phyloP scores from a whole-genome alignment of 2,113 vertebrate species.

The Arvicanthis niloticus region DNA sequence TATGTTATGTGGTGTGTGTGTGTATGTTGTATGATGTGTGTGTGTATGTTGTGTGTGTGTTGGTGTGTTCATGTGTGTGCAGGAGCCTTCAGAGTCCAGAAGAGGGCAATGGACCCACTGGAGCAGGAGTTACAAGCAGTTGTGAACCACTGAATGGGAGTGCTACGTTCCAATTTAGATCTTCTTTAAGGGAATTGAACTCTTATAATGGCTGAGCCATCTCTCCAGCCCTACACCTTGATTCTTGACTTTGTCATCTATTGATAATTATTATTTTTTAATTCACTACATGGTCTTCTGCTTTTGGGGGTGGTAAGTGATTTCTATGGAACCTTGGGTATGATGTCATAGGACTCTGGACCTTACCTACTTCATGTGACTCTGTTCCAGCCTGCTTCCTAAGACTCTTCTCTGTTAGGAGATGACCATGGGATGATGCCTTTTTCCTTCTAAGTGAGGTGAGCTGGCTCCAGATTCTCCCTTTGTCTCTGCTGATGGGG shows the following conservation, averaged over 20 bases:
- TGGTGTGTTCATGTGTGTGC: neutral
- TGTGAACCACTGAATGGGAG: neutral
- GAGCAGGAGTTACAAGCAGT: neutral
- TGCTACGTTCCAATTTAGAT: neutral
- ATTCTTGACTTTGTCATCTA: fast-evolving
- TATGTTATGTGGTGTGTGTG: neutral
- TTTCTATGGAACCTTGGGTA: fast-evolving
- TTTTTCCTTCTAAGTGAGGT: neutral
- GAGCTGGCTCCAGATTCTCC: neutral
- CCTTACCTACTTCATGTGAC: fast-evolving
- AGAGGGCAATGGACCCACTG: too few relatives aligned
- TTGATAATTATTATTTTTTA: fast-evolving
- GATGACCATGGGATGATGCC: neutral
- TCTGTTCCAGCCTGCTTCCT: neutral
- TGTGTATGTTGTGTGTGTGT: neutral
- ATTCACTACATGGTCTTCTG: too few relatives aligned
- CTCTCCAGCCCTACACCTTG: neutral
- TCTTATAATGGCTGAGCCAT: neutral
- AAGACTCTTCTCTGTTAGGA: fast-evolving
- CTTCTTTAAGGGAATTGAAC: neutral
- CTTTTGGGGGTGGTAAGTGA: too few relatives aligned
- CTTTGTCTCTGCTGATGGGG: neutral
- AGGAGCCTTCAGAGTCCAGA: neutral
- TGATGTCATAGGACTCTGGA: fast-evolving
- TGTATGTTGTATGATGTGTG: neutral